Evolutionary conservation across 2,797 vertebrate species (phyloP).

Genomic region (Esox lucius): DNA sequence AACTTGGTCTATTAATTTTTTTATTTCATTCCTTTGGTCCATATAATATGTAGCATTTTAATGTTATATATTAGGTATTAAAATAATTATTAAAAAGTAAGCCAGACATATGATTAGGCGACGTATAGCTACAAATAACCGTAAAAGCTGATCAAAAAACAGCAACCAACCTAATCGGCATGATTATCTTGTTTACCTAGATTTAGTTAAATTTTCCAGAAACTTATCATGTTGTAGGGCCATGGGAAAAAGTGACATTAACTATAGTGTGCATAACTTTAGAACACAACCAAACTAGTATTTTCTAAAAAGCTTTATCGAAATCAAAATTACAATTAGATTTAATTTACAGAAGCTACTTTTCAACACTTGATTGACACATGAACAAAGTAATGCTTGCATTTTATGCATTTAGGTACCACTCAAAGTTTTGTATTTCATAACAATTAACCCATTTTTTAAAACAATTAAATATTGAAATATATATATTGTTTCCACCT

Average conservation of each 20-base stretch:
- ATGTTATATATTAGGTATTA: neutral
- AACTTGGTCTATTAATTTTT: neutral
- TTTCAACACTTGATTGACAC: neutral
- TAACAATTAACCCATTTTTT: neutral
- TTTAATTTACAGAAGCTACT: neutral
- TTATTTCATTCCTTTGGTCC: neutral
- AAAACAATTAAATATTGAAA: neutral
- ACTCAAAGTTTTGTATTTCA: neutral
- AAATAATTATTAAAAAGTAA: neutral
- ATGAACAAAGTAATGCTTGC: neutral
- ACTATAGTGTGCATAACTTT: neutral
- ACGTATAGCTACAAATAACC: no score
- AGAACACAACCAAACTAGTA: constrained; percentile 13
- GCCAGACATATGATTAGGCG: no score
- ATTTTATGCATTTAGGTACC: neutral
- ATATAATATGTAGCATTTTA: neutral
- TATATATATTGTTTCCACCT: neutral
- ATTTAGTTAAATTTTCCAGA: neutral
- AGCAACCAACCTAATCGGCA: no score
- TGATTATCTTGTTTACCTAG: no score
- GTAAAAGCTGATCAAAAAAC: no score
- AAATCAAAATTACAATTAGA: neutral
- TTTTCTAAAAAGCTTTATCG: neutral
- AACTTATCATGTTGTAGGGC: neutral
- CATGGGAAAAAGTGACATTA: neutral